Evolutionary conservation across 2,888 invertebrate genomes (phyloP), one percentile per base, ranked within the genome.

Genomic region (Nomada goodeniana): DNA sequence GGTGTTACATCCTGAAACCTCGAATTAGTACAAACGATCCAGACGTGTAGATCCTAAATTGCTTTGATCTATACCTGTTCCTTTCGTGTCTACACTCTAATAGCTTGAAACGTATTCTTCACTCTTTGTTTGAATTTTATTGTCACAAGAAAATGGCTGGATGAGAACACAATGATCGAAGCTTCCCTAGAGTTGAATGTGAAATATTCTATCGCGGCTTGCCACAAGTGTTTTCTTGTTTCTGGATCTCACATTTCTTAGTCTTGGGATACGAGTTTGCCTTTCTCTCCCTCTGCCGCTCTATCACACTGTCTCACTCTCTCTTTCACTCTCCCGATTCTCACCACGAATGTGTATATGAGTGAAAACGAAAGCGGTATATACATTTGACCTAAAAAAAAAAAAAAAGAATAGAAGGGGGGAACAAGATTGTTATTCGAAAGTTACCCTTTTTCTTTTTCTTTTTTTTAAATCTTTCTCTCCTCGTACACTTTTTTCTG

Each of bases 401-500:
- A 59, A 26, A 13, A n/a, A 44, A 11, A 61, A 4, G 29, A 55
- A 55, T 11, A 29, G 26, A 23, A 36, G 36, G 36, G 5, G 36
- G 36, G 9, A 53, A 52, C 7, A 10, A 0, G 36, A 36, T 29
- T 57, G 11, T 55, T 7, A 15, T 20, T 50, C 13, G 29, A 23
- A 15, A 59, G 23, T 47, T 23, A 47, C 10, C n/a, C 20, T 29
- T 4, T 18, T 1, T 10, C 26, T n/a, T 50, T 71, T 29, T 44
- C 11, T 0, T 15, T 23, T 20, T 50, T 71, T 44, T 29, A 9
- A 52, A 74, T 68, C 59, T 47, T 74, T 64, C 61, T 85, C 63
- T 74, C 80, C 83, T 86, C 71, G 85, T 80, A 84, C 80, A 44
- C 44, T 50, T 80, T 80, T 57, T 20, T 57, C 23, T 79, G 84